Evolutionary conservation across 2,113 vertebrate species (phyloP).

Genomic region (Labeo catla): DNA sequence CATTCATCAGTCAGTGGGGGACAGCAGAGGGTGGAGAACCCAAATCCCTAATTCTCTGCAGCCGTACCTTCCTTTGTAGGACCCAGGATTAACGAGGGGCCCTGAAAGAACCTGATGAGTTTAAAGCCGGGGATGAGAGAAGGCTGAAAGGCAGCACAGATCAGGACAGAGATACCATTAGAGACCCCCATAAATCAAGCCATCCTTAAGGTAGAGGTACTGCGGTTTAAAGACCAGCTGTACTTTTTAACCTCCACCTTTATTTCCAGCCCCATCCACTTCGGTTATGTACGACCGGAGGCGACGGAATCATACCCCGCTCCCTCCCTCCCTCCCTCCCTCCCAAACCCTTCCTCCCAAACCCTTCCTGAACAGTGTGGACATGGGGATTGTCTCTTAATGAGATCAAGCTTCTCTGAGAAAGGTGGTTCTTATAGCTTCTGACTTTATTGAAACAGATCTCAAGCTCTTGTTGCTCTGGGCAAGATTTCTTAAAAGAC

Average conservation of each 20-base stretch:
- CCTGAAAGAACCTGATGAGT: slow-evolving; percentile 74
- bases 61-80: slow-evolving; percentile 75
- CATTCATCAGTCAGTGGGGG: slow-evolving; percentile 73
- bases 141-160: slow-evolving; percentile 75
- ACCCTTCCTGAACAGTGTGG: background rate
- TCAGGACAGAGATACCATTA: slow-evolving; percentile 78
- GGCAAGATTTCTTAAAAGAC: slow-evolving; percentile 22
- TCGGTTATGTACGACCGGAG: slow-evolving; percentile 61
- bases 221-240: slow-evolving; percentile 75
- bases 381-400: slow-evolving; percentile 33
- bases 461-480: slow-evolving; percentile 17
- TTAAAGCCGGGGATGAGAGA: slow-evolving; percentile 76
- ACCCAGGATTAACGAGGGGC: slow-evolving; percentile 73
- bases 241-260: slow-evolving; percentile 69
- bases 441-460: slow-evolving; percentile 17
- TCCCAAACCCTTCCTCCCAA: slow-evolving; percentile 1
- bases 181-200: slow-evolving; percentile 78
- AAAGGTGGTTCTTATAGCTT: slow-evolving; percentile 12
- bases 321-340: background rate
- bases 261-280: slow-evolving; percentile 48
- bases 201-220: slow-evolving; percentile 67
- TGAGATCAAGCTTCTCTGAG: slow-evolving; percentile 28
- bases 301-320: slow-evolving; percentile 48
- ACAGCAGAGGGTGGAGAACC: slow-evolving; percentile 33
- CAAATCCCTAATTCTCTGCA: slow-evolving; percentile 69